Evolutionary conservation across 2,113 vertebrate species (phyloP).

Genomic region (Caloenas nicobarica): DNA sequence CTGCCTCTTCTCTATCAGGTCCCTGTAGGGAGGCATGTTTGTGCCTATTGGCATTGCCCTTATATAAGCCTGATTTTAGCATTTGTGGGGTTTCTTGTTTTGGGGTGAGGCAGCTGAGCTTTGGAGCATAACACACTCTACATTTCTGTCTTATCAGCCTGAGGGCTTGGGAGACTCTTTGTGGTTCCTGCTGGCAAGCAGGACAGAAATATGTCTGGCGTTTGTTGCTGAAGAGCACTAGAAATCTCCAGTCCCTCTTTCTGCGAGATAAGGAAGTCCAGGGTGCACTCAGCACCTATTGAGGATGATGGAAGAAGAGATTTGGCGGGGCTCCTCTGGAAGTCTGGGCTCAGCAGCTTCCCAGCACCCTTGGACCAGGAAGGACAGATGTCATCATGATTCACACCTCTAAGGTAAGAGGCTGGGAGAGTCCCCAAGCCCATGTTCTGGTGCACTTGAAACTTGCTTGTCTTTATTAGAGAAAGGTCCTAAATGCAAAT

Average conservation of each 20-base stretch:
- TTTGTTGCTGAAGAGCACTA: background rate
- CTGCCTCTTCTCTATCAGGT: background rate
- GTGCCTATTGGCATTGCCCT: background rate
- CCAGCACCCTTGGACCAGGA: background rate
- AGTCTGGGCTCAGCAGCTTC: background rate
- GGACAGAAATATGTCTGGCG: background rate
- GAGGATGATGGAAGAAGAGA: background rate
- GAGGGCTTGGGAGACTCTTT: background rate
- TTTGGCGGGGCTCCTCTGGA: background rate
- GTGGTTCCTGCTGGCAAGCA: background rate
- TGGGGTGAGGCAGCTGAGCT: background rate
- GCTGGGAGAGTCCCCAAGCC: background rate
- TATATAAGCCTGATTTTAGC: background rate
- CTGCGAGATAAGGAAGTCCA: background rate
- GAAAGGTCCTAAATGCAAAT: background rate
- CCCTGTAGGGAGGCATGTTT: background rate
- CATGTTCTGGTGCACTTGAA: accelerated
- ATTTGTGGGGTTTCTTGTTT: accelerated
- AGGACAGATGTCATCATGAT: accelerated
- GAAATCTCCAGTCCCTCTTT: accelerated
- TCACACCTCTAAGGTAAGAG: background rate
- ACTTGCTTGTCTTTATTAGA: background rate
- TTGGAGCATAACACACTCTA: accelerated
- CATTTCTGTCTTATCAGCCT: too few relatives aligned
- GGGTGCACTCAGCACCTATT: background rate